Conservation (phyloP, 2,888 invertebrate genomes). For the Cantharis lateralis region DNA sequence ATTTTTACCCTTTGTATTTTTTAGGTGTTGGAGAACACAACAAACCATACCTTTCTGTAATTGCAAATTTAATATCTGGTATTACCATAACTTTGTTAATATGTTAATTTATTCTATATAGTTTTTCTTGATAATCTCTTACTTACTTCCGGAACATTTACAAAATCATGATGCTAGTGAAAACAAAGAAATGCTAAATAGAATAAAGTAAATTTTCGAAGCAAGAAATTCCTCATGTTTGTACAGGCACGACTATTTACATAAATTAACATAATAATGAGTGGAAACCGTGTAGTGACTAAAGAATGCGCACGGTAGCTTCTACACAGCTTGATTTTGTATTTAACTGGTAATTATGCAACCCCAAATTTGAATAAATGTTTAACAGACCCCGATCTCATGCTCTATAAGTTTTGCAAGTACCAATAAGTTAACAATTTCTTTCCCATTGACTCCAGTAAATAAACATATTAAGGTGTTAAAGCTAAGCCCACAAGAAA, state of each 20-base stretch:
- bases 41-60: background rate
- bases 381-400: slow-evolving; percentile 6
- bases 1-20: background rate
- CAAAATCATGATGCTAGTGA: slow-evolving; percentile 11
- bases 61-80: background rate
- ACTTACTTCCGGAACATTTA: slow-evolving; percentile 8
- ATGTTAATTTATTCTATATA: background rate
- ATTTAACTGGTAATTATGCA: slow-evolving; percentile 22
- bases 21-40: background rate
- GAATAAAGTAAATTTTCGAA: slow-evolving; percentile 25
- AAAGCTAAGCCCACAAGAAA: background rate
- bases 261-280: slow-evolving; percentile 30
- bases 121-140: background rate
- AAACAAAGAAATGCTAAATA: slow-evolving; percentile 21
- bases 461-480: background rate
- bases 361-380: slow-evolving; percentile 23
- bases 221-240: slow-evolving; percentile 26
- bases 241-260: slow-evolving; percentile 26
- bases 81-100: background rate
- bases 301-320: slow-evolving; percentile 22
- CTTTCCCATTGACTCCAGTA: slow-evolving; percentile 1
- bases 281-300: slow-evolving; percentile 13
- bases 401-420: slow-evolving; percentile 5
- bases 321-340: slow-evolving; percentile 18
- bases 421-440: slow-evolving; percentile 1